Evolutionary conservation across 2,888 invertebrate genomes (phyloP).

Genomic region (Ctena decussata): DNA sequence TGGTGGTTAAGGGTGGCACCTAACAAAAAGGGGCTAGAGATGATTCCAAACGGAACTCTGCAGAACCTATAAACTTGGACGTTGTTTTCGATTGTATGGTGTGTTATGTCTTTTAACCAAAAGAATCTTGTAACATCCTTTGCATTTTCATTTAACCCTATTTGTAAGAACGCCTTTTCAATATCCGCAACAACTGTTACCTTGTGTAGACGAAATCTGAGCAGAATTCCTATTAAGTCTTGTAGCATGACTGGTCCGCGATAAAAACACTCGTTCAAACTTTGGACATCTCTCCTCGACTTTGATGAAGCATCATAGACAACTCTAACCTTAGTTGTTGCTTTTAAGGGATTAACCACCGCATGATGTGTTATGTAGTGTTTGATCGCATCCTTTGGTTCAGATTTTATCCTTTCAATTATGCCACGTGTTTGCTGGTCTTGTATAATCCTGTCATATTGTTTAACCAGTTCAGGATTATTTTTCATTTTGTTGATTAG

Average conservation of each 20-base stretch:
- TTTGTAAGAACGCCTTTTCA: constrained; percentile 30
- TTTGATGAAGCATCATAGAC: constrained; percentile 36
- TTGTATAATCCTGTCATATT: constrained; percentile 29
- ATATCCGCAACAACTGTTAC: constrained; percentile 25
- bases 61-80: constrained; percentile 11
- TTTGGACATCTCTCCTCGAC: background rate
- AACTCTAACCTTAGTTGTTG: constrained; percentile 24
- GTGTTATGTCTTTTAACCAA: constrained; percentile 30
- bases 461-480: constrained; percentile 15
- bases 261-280: constrained; percentile 46
- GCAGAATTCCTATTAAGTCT: constrained; percentile 28
- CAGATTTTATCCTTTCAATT: constrained; percentile 29
- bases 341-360: constrained; percentile 20
- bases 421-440: constrained; percentile 33
- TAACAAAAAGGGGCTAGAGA: constrained; percentile 17
- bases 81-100: background rate
- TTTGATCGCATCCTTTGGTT: background rate
- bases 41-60: constrained; percentile 23
- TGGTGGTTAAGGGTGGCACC: constrained; percentile 11
- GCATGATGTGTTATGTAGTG: constrained; percentile 44
- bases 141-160: constrained; percentile 10
- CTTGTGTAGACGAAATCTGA: constrained; percentile 26
- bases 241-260: constrained; percentile 33
- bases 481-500: constrained; percentile 10
- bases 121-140: constrained; percentile 33